Conservation (phyloP, 2,888 invertebrate genomes). For the Lycia hirtaria region DNA sequence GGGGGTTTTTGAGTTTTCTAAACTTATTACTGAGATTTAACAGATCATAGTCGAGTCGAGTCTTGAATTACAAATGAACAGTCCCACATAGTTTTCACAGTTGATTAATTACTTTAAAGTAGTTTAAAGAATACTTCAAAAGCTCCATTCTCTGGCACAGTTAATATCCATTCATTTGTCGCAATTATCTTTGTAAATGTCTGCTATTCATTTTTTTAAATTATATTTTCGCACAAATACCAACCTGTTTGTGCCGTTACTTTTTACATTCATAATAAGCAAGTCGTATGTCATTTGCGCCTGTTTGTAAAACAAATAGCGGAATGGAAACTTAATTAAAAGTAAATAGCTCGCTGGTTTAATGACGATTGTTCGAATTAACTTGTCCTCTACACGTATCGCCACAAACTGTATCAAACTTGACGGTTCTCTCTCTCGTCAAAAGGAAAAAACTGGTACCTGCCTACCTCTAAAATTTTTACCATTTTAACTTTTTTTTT, state of each 20-base stretch:
- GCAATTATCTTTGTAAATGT: slow-evolving; percentile 10
- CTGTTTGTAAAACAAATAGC: slow-evolving; percentile 6
- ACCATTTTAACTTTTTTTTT: no score
- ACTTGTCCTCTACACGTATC: no score
- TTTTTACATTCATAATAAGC: slow-evolving; percentile 16
- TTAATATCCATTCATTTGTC: slow-evolving; percentile 7
- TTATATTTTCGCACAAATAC: slow-evolving; percentile 3
- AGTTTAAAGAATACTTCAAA: slow-evolving; percentile 2
- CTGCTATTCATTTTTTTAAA: slow-evolving; percentile 15
- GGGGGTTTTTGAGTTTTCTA: not conserved
- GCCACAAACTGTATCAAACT: no score
- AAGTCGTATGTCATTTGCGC: slow-evolving; percentile 14
- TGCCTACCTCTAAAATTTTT: no score
- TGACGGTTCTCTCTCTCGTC: no score
- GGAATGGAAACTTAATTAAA: not conserved
- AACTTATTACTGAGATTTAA: no score
- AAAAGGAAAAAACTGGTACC: no score
- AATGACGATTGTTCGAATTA: no score
- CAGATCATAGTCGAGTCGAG: not conserved
- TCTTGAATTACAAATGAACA: not conserved
- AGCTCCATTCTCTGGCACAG: slow-evolving; percentile 9
- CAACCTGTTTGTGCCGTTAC: slow-evolving; percentile 12
- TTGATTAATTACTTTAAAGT: slow-evolving; percentile 4
- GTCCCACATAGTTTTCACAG: not conserved
- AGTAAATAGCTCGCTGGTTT: not conserved